phyloP scores from a whole-genome alignment of 2,888 invertebrate genomes.

The Tupiocoris notatus region DNA sequence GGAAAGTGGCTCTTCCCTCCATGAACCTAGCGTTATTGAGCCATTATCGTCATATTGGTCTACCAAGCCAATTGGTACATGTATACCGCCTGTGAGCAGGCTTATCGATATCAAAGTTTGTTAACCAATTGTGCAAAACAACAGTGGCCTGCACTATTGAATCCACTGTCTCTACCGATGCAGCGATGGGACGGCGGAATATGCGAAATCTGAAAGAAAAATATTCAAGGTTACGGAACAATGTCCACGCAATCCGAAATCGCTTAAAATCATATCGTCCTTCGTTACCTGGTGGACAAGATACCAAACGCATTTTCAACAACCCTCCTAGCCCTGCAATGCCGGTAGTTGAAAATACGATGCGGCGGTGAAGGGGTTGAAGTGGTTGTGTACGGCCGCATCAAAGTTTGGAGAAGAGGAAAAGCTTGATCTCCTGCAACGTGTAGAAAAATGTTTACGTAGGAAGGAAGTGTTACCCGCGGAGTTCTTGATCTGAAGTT shows the following conservation, averaged over 20 bases:
- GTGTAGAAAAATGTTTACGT: no score
- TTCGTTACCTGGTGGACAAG: no score
- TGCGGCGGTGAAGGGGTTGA: not conserved
- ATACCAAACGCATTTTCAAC: no score
- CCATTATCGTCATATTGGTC: slow-evolving; percentile 6
- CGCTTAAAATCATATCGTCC: no score
- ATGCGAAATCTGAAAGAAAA: not conserved
- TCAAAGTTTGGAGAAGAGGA: not conserved
- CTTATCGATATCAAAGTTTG: slow-evolving; percentile 7
- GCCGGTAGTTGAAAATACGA: slow-evolving; percentile 17
- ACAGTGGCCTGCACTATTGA: slow-evolving; percentile 1
- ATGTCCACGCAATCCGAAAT: no score
- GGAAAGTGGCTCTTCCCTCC: slow-evolving; percentile 22
- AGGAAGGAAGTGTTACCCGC: no score
- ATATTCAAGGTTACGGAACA: no score
- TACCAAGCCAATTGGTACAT: slow-evolving; percentile 9
- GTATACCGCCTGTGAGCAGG: not conserved
- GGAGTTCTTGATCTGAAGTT: no score
- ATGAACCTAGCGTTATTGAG: slow-evolving; percentile 15
- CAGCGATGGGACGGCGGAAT: slow-evolving; percentile 15
- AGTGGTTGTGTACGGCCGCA: not conserved
- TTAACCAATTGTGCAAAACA: slow-evolving; percentile 18
- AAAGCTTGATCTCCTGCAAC: slow-evolving; percentile 20
- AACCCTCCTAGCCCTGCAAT: not conserved
- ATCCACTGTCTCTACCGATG: slow-evolving; percentile 18